Conservation (phyloP, 2,797 vertebrate species). For the Spea hammondii region DNA sequence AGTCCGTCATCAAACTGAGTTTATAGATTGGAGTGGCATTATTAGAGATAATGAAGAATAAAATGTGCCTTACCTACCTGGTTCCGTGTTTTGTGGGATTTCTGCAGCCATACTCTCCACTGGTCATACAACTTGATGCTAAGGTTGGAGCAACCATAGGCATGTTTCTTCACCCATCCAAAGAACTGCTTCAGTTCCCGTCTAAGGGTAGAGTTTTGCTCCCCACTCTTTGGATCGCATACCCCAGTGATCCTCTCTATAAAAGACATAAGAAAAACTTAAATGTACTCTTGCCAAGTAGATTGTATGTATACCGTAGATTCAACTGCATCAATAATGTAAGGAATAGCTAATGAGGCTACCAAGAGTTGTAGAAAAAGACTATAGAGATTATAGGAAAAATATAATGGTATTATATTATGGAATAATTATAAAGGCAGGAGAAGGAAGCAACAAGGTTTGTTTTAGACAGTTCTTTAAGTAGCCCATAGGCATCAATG, state of each 20-base stretch:
- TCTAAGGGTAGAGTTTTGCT: slow-evolving; percentile 91
- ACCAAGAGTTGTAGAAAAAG: neutral
- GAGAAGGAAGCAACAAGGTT: too few relatives aligned
- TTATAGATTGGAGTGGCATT: neutral
- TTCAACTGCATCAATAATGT: too few relatives aligned
- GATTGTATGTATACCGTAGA: too few relatives aligned
- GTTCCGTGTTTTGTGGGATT: slow-evolving; percentile 96
- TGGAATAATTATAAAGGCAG: neutral
- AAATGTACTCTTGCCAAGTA: too few relatives aligned
- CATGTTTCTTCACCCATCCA: slow-evolving; percentile 95
- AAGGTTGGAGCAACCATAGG: slow-evolving; percentile 92
- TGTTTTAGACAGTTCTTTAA: too few relatives aligned
- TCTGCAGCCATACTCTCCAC: slow-evolving; percentile 97
- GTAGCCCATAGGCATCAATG: too few relatives aligned
- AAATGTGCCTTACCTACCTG: slow-evolving; percentile 82
- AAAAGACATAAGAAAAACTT: neutral
- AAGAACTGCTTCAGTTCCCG: slow-evolving; percentile 97
- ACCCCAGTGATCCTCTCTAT: slow-evolving; percentile 74
- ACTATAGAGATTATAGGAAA: neutral
- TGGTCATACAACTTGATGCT: slow-evolving; percentile 98
- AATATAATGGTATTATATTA: neutral
- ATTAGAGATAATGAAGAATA: slow-evolving; percentile 39
- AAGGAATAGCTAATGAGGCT: too few relatives aligned
- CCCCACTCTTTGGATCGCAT: slow-evolving; percentile 72
- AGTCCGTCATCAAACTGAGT: too few relatives aligned